phyloP scores from a whole-genome alignment of 2,888 invertebrate species.

The Acleris emargana region DNA sequence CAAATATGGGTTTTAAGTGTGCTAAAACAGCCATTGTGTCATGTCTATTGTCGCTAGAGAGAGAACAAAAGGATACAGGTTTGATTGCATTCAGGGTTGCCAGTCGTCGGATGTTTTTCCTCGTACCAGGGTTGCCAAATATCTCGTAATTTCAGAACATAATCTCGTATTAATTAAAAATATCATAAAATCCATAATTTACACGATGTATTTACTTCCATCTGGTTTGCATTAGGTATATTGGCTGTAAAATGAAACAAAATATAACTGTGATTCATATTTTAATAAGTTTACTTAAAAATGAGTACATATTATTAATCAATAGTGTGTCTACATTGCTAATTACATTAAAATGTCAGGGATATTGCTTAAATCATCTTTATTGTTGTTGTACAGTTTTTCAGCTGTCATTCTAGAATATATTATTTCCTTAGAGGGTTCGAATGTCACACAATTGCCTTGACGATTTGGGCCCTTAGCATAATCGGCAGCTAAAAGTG shows the following conservation, averaged over 20 bases:
- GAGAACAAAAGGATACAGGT: too few relatives aligned
- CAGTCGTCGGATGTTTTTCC: constrained; percentile 1
- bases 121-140: constrained; percentile 10
- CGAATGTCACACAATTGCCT: neutral
- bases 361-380: constrained; percentile 9
- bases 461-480: neutral
- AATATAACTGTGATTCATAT: neutral
- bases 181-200: constrained; percentile 4
- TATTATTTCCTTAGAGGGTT: neutral
- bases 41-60: too few relatives aligned
- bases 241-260: neutral
- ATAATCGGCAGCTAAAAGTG: neutral
- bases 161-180: constrained; percentile 6
- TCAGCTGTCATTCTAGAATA: constrained; percentile 7
- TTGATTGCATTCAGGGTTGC: too few relatives aligned
- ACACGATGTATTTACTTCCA: constrained; percentile 2
- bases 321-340: neutral
- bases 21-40: too few relatives aligned
- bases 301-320: neutral
- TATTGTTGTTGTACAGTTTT: neutral
- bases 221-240: constrained; percentile 1
- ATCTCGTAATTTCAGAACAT: constrained; percentile 9
- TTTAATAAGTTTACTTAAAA: neutral
- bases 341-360: constrained; percentile 6
- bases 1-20: too few relatives aligned